A percentile compares a stretch with the other conserved stretches of the same genome.
These are phyloP conservation scores for Urocyon cinereoargenteus DNA, from an alignment of 2,797 vertebrate genomes.

Conservation along the genomic window DNA sequence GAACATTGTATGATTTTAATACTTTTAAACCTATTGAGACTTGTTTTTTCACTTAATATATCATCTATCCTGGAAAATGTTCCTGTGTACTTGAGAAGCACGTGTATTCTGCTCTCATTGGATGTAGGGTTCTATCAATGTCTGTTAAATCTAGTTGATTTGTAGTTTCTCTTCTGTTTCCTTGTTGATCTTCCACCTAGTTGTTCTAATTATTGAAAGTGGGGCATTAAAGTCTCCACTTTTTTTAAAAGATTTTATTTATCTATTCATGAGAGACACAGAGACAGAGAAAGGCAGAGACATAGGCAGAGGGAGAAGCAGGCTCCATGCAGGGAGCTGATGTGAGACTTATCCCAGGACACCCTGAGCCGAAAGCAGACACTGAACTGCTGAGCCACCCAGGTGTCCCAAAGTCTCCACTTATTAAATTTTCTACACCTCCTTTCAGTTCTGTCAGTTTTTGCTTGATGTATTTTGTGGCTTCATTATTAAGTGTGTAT, in stretches of 20 bases:
- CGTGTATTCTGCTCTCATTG: neutral
- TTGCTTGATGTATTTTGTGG: neutral
- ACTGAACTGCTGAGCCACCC: too few species aligned
- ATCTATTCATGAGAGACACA: too few species aligned
- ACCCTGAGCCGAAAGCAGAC: too few species aligned
- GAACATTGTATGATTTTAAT: neutral
- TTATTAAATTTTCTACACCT: neutral
- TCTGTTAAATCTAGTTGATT: neutral
- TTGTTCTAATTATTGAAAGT: neutral
- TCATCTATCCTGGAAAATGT: neutral
- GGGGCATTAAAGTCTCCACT: neutral
- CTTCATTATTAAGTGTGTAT: neutral
- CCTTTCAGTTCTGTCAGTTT: neutral
- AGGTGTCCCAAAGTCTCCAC: neutral
- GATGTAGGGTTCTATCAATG: neutral
- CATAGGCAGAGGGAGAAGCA: too few species aligned
- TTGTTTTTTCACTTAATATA: neutral
- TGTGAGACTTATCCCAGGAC: too few species aligned
- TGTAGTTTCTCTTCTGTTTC: neutral
- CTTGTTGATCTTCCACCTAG: neutral
- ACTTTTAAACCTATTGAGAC: neutral
- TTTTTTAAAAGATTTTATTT: neutral
- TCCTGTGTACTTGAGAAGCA: neutral
- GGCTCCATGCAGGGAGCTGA: too few species aligned
- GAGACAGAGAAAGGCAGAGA: too few species aligned